Conservation (phyloP, 2,113 vertebrate species). For the Noctilio leporinus region DNA sequence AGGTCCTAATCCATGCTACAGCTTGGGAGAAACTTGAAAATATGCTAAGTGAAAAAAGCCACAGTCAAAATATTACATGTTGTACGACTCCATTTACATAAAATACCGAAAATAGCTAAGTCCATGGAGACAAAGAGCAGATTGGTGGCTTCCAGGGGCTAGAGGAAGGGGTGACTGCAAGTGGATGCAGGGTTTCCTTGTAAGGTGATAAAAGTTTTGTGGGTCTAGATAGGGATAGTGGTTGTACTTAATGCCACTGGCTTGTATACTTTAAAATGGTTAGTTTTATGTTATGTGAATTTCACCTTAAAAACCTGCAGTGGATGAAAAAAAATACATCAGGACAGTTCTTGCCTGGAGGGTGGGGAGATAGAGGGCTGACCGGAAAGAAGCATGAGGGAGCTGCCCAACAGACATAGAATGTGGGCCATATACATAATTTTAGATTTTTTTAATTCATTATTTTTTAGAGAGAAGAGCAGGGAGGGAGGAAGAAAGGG, state of each 20-base stretch:
- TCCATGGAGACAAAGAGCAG: not conserved
- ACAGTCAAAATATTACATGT: not conserved
- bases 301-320: not conserved
- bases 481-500: no score
- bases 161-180: not conserved
- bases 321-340: not conserved
- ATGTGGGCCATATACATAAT: not conserved
- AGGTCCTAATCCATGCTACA: not conserved
- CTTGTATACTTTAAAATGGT: not conserved
- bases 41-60: not conserved
- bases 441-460: not conserved
- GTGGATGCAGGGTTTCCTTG: not conserved
- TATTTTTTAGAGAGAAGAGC: no score
- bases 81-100: not conserved
- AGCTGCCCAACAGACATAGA: no score
- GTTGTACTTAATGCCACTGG: no score
- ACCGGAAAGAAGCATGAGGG: not conserved
- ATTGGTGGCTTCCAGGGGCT: not conserved
- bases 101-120: not conserved
- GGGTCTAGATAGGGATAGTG: no score
- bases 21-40: not conserved
- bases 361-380: rapidly evolving
- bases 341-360: not conserved
- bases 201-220: no score
- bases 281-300: not conserved